phyloP scores from a whole-genome alignment of 2,797 vertebrate species.

The Bucorvus abyssinicus region DNA sequence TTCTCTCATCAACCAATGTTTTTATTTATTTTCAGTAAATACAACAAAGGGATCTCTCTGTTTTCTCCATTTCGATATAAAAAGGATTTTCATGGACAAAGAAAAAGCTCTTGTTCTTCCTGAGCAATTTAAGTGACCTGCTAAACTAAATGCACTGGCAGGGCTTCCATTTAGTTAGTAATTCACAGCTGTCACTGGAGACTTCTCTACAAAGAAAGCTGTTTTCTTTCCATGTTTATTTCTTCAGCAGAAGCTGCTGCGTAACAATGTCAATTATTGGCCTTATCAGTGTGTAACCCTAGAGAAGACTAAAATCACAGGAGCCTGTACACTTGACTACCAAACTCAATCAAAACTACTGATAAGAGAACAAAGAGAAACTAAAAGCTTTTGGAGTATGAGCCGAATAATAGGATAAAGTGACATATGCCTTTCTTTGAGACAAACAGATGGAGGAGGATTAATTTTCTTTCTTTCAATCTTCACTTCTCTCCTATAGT shows the following conservation, averaged over 20 bases:
- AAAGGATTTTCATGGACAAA: constrained; percentile 31
- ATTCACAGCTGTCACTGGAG: constrained; percentile 69
- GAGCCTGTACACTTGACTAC: constrained; percentile 63
- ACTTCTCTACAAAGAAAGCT: constrained; percentile 66
- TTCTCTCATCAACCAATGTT: not conserved
- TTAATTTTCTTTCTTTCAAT: constrained; percentile 61
- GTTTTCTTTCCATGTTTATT: constrained; percentile 69
- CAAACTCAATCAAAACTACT: constrained; percentile 70
- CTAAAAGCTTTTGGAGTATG: constrained; percentile 56
- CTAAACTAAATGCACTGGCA: constrained; percentile 56
- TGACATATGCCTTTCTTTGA: constrained; percentile 63
- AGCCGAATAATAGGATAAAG: constrained; percentile 57
- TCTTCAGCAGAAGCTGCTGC: constrained; percentile 61
- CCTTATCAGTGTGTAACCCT: constrained; percentile 68
- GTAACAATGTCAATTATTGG: constrained; percentile 72
- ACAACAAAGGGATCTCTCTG: not conserved
- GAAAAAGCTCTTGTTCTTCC: not conserved
- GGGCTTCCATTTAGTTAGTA: constrained; percentile 63
- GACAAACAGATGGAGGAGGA: constrained; percentile 44
- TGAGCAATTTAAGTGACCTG: constrained; percentile 60
- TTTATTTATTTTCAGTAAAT: constrained; percentile 46
- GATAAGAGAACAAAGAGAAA: constrained; percentile 69
- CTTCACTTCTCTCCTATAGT: constrained; percentile 5
- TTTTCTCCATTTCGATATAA: constrained; percentile 32
- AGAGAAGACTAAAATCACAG: constrained; percentile 69